Evolutionary conservation across 2,888 invertebrate species (phyloP).

Genomic region (Aricia artaxerxes): DNA sequence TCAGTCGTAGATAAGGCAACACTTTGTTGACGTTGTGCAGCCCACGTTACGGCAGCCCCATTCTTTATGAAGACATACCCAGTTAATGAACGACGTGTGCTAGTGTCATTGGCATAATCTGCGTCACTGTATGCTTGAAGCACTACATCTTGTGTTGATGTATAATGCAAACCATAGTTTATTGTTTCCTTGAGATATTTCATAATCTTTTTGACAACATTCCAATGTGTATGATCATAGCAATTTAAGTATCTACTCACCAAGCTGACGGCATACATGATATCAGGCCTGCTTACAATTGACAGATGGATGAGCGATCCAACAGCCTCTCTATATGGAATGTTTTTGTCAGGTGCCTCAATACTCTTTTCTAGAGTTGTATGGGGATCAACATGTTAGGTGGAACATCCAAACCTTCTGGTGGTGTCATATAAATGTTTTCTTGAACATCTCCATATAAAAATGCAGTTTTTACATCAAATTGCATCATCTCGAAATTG

Average conservation of each 20-base stretch:
- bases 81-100: constrained; percentile 28
- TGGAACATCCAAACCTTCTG: constrained; percentile 37
- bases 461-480: constrained; percentile 43
- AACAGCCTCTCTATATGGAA: constrained; percentile 39
- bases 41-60: constrained; percentile 30
- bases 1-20: constrained; percentile 33
- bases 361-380: not conserved
- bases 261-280: constrained; percentile 39
- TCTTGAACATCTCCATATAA: constrained; percentile 41
- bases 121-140: constrained; percentile 37
- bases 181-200: constrained; percentile 39
- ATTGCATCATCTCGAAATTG: constrained; percentile 39
- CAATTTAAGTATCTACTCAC: constrained; percentile 38
- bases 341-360: constrained; percentile 18
- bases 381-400: not conserved
- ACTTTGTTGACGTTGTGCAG: constrained; percentile 34
- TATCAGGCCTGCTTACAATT: constrained; percentile 40
- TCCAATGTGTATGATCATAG: constrained; percentile 37
- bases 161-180: constrained; percentile 25
- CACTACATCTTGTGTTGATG: too few relatives aligned
- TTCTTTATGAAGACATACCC: constrained; percentile 7
- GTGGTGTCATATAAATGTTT: constrained; percentile 41
- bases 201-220: constrained; percentile 38
- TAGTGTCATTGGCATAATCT: constrained; percentile 39
- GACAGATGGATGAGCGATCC: constrained; percentile 40